Base-by-base conservation (phyloP, 2,888 invertebrate species). In the Geotrupes spiniger region DNA sequence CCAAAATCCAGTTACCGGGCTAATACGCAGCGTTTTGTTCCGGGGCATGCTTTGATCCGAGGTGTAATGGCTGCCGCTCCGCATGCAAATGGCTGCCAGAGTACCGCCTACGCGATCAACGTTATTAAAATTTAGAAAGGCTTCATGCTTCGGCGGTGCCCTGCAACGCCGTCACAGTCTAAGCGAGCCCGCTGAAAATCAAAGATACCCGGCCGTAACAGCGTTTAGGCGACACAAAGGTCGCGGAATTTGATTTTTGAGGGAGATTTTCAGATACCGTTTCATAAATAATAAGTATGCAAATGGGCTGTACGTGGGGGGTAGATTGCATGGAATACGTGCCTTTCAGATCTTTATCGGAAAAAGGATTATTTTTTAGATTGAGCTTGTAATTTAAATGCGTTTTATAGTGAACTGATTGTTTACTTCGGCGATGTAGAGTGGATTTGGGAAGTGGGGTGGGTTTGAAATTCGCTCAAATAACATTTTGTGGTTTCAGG, bases 31-130 rank as follows among this genome's bases (percentile, higher is more conserved):
- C 56, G 60, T 63, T 65, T 64, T 57, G 62, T 64, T 64, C 52
- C 61, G 56, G 66, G 65, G 64, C 63, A 61, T 54, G 54, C 68
- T 68, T 68, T 68, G 68, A 68, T 67, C 62, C 63, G 62, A 64
- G 66, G 67, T 68, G 65, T 67, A 68, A 67, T 68, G 69, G 69
- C 66, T 66, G 67, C 68, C 65, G 67, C 67, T 67, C 60, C 64
- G 61, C 67, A 69, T 69, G 68, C 68, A 69, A 69, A 69, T 69
- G 68, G 69, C 67, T 63, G 66, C 66, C 59, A 63, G 57, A 58
- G 63, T 59, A 59, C 62, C 63, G 56, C 59, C 60, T 54, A 54
- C 53, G 54, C 49, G 47, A 53, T 49, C 53, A 51, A 51, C 49
- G 31, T 26, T 31, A 48, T 48, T 48, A 48, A 48, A 39, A 15